Evolutionary conservation across 2,113 vertebrate genomes (phyloP).

Genomic region (Hippopotamus amphibius): DNA sequence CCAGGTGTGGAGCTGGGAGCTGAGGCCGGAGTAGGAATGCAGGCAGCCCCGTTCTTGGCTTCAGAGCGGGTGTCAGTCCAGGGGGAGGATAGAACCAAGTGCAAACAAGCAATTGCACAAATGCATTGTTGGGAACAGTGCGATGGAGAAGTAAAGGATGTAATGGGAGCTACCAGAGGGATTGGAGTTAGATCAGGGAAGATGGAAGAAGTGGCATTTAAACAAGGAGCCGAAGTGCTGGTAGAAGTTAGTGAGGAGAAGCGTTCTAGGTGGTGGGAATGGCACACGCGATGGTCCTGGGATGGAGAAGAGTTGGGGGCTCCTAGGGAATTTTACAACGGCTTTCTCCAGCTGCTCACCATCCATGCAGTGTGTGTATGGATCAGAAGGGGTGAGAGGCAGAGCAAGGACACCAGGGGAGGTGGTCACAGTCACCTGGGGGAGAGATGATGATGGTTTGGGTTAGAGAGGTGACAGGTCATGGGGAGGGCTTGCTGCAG

Average conservation of each 20-base stretch:
- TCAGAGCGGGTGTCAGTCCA: not conserved
- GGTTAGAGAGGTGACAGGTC: not conserved
- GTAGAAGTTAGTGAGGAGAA: not conserved
- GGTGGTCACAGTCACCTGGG: not conserved
- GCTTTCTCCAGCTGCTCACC: not conserved
- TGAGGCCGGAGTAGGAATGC: not conserved
- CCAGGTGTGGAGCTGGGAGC: not conserved
- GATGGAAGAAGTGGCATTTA: not conserved
- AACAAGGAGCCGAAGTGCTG: not conserved
- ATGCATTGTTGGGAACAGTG: not conserved
- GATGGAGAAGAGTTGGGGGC: not conserved
- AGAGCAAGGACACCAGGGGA: not conserved
- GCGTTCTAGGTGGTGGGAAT: not conserved
- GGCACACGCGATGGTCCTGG: not conserved
- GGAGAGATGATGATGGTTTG: not conserved
- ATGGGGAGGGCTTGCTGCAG: not conserved
- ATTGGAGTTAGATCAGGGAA: not conserved
- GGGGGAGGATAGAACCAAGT: not conserved
- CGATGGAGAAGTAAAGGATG: not conserved
- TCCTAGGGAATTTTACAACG: not conserved
- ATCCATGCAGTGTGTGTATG: rapidly evolving
- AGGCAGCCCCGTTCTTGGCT: not conserved
- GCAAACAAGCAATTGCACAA: not conserved
- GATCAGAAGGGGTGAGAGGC: not conserved
- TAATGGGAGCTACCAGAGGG: not conserved